These are phyloP conservation scores for Drosophila micromelanica DNA, from an alignment of 1,140 invertebrate species.

Conservation along the genomic window DNA sequence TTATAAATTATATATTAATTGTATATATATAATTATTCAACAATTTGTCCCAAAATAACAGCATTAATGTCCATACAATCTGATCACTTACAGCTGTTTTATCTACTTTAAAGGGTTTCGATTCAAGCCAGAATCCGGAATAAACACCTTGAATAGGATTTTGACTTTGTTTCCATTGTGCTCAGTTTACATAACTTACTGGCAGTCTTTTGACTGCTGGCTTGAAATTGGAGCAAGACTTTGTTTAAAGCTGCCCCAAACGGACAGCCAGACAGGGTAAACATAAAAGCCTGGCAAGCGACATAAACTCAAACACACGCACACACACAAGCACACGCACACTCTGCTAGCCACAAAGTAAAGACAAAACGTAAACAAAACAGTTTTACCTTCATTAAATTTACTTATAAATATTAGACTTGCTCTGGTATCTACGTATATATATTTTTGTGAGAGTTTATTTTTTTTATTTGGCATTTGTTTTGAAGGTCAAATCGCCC, in stretches of 20 bases:
- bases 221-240: slow-evolving; percentile 24
- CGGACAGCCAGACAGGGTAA: slow-evolving; percentile 25
- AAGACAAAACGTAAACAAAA: slow-evolving; percentile 58
- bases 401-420: slow-evolving; percentile 73
- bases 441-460: neutral
- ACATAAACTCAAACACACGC: neutral
- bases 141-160: neutral
- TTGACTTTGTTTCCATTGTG: slow-evolving; percentile 37
- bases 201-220: slow-evolving; percentile 38
- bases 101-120: slow-evolving; percentile 1
- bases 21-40: no score
- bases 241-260: slow-evolving; percentile 41
- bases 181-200: slow-evolving; percentile 34
- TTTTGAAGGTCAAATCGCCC: slow-evolving; percentile 71
- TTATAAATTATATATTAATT: no score
- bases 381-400: slow-evolving; percentile 74
- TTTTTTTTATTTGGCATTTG: slow-evolving; percentile 47
- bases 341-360: slow-evolving; percentile 21
- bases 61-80: neutral
- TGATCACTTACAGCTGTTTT: slow-evolving; percentile 22
- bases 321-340: slow-evolving; percentile 1
- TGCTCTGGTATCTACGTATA: slow-evolving; percentile 10
- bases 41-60: neutral
- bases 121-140: slow-evolving; percentile 11
- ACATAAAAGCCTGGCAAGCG: slow-evolving; percentile 26